Evolutionary conservation across 2,113 vertebrate genomes (phyloP).

Genomic region (Pimephales promelas): DNA sequence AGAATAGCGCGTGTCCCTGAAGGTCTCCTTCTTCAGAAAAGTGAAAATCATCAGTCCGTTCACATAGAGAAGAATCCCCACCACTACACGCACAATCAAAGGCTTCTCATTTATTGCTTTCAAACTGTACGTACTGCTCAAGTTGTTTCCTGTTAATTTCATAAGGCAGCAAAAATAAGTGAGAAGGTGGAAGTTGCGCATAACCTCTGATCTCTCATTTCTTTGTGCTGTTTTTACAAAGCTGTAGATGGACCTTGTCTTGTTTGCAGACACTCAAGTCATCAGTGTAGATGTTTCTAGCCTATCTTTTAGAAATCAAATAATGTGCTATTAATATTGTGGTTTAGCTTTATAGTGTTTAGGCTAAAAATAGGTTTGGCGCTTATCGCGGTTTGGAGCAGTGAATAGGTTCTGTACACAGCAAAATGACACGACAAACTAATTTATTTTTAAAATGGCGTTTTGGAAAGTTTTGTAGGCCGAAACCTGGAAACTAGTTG

Average conservation of each 20-base stretch:
- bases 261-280: neutral
- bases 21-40: conserved; percentile 52
- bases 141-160: neutral
- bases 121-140: neutral
- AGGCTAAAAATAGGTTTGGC: too few species aligned
- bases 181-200: neutral
- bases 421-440: too few species aligned
- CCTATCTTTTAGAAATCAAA: too few species aligned
- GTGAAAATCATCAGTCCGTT: conserved; percentile 55
- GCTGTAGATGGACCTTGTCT: neutral
- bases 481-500: too few species aligned
- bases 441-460: too few species aligned
- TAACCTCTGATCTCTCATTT: neutral
- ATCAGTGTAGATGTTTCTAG: neutral
- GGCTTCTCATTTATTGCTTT: neutral
- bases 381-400: too few species aligned
- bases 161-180: neutral
- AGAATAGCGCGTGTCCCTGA: conserved; percentile 51
- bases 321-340: too few species aligned
- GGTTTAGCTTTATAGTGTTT: too few species aligned
- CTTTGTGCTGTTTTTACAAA: conserved; percentile 7
- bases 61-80: conserved; percentile 48
- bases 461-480: too few species aligned
- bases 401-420: too few species aligned
- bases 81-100: conserved; percentile 33